A percentile compares a stretch with the other conserved stretches of the same genome.
Conservation (phyloP, 2,113 vertebrate species). For the Cynoglossus semilaevis region DNA sequence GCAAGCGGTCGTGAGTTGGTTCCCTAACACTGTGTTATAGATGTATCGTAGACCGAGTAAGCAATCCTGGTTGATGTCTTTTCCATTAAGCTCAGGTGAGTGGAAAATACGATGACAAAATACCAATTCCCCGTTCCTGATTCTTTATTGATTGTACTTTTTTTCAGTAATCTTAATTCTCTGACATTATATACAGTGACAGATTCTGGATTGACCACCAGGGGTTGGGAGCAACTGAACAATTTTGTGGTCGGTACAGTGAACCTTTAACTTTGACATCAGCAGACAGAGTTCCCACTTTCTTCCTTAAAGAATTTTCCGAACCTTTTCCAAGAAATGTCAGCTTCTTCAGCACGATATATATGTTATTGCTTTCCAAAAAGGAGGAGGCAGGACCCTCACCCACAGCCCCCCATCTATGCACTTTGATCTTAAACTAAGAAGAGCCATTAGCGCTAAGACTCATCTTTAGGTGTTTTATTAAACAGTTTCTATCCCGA, state of each 20-base stretch:
- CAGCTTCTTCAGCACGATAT: too few species aligned
- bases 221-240: neutral
- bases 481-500: too few species aligned
- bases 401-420: too few species aligned
- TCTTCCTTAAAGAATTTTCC: too few species aligned
- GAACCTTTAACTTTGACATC: too few species aligned
- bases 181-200: slow-evolving; percentile 5
- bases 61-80: slow-evolving; percentile 27
- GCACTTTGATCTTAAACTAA: too few species aligned
- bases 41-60: slow-evolving; percentile 37
- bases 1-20: slow-evolving; percentile 25
- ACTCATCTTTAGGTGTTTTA: too few species aligned
- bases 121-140: neutral
- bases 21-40: slow-evolving; percentile 16
- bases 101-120: slow-evolving; percentile 21
- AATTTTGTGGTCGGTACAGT: neutral
- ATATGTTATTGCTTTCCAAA: too few species aligned
- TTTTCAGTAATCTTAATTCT: slow-evolving; percentile 7
- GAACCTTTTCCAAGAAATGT: too few species aligned
- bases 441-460: too few species aligned
- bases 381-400: too few species aligned
- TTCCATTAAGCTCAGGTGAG: slow-evolving; percentile 30
- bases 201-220: neutral
- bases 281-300: too few species aligned
- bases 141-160: slow-evolving; percentile 20